Evolutionary conservation across 2,888 invertebrate genomes (phyloP).

Genomic region (Dasypolia templi): DNA sequence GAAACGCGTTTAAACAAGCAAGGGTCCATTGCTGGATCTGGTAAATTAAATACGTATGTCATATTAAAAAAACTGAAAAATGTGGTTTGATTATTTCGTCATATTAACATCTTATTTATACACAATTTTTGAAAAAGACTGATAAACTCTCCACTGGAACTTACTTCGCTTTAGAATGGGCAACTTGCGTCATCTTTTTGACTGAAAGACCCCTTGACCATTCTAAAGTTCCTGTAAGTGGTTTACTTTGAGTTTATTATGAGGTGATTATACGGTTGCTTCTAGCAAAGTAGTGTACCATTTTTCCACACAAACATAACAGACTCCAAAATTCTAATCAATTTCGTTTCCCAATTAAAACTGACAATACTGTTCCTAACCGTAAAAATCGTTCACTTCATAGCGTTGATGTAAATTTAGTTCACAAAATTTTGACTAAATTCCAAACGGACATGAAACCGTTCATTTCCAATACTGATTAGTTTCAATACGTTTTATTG

Average conservation of each 20-base stretch:
- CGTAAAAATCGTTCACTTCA: conserved; percentile 43
- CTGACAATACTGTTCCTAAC: conserved; percentile 20
- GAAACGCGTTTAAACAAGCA: too few relatives aligned
- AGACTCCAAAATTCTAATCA: conserved; percentile 19
- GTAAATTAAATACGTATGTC: not conserved
- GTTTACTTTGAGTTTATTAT: not conserved
- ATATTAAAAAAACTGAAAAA: not conserved
- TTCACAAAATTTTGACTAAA: conserved; percentile 52
- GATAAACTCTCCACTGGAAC: not conserved
- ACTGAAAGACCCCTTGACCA: not conserved
- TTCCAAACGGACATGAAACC: conserved; percentile 32
- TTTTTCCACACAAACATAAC: not conserved
- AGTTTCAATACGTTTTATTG: conserved; percentile 57
- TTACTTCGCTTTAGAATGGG: not conserved
- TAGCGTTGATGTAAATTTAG: conserved; percentile 43
- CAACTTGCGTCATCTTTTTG: not conserved
- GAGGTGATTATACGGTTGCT: not conserved
- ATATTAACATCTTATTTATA: too few relatives aligned
- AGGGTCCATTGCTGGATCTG: not conserved
- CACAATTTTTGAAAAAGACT: too few relatives aligned
- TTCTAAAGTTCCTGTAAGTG: not conserved
- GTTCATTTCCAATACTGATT: conserved; percentile 40
- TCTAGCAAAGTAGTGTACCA: not conserved
- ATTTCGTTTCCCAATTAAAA: conserved; percentile 42
- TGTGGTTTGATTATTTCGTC: not conserved